Base-by-base conservation (phyloP, 2,113 vertebrate genomes). In the Triplophysa rosa region DNA sequence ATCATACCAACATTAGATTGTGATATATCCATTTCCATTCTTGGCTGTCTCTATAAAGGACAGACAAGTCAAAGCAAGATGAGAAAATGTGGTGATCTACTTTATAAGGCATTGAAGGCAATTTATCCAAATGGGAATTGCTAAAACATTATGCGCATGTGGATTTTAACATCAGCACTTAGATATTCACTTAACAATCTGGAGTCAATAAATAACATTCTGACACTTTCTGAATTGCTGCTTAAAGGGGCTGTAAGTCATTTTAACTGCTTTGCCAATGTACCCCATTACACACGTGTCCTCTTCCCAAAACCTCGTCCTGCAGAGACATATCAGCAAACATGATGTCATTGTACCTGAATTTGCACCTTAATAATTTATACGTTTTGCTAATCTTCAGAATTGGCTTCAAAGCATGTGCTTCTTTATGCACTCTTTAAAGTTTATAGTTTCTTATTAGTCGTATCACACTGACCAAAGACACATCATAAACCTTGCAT, bases 121-220 rank as follows among this genome's bases (percentile, higher is more conserved):
- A 62, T 47, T 45, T 47, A 9, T 63, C 59, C 40, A 74, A 47
- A 63, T 47, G 71, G 59, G 21, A 45, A 45, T 47, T 63, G 56
- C 58, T 62, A 62, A 23, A 73, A 24, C 37, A 62, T 62, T 45
- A 26, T 45, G 4, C 11, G 8, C 17, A 19, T 45, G 14, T 17
- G 14, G 6, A 72, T 42, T 59, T 73, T 59, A 13, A 73, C 70
- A 73, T 42, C 37, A 42, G 54, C n/a, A 42, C 54, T 71, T 61
- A 71, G 29, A 58, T 70, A 70, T 58, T 58, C 16, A 33, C 29
- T 58, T 42, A 56, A 59, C 16, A 73, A 59, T 73, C 33, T 42
- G 54, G 13, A 59, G 33, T 42, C 33, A 16, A 23, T 24, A 42
- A 72, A 42, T 59, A 24, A 42, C n/a, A 8, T 40, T 42, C 70